These are phyloP conservation scores for Adineta ricciae DNA, from an alignment of 2,888 invertebrate genomes.

Conservation along the genomic window DNA sequence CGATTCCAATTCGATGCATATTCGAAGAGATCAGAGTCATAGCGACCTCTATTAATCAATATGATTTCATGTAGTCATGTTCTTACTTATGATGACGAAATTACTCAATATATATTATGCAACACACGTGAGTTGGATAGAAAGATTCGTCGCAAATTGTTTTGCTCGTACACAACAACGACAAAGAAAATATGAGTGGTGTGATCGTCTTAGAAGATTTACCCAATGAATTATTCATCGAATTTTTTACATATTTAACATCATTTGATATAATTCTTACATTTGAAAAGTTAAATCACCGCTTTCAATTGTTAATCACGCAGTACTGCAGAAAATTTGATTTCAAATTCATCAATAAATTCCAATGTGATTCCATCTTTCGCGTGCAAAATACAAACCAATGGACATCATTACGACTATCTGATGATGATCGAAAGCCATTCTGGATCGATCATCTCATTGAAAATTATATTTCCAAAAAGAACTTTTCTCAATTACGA, in stretches of 20 bases:
- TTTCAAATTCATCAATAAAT: not conserved
- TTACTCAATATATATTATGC: no score
- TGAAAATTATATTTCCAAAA: not conserved
- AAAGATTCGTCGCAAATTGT: no score
- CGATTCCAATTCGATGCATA: no score
- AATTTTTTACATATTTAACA: not conserved
- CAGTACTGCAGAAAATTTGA: not conserved
- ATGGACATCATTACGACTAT: not conserved
- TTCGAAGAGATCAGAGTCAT: no score
- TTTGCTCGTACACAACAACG: no score
- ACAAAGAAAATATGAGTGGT: not conserved
- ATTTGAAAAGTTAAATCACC: not conserved
- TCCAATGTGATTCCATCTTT: not conserved
- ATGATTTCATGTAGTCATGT: no score
- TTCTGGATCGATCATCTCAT: not conserved
- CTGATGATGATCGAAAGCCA: not conserved
- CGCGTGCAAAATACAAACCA: not conserved
- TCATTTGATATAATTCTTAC: not conserved
- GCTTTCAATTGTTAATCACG: not conserved
- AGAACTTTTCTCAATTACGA: not conserved
- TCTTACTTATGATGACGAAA: no score
- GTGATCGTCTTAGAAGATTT: not conserved
- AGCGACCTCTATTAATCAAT: no score
- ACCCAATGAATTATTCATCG: not conserved
- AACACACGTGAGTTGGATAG: no score